Evolutionary conservation across 2,888 invertebrate genomes (phyloP).

Genomic region (Morpho achilles): DNA sequence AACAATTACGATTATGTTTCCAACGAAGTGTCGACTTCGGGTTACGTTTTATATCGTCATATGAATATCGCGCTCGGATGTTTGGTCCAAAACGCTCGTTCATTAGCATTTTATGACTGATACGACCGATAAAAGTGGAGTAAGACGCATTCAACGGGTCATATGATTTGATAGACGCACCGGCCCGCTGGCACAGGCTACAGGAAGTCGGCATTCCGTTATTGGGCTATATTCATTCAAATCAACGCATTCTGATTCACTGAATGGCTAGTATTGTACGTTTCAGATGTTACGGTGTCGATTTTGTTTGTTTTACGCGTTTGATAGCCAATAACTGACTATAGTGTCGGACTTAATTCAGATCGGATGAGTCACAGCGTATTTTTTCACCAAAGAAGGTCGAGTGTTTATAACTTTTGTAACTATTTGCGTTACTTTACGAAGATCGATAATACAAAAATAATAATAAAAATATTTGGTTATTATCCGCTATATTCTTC

Average conservation of each 20-base stretch:
- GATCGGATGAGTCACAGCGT: constrained; percentile 30
- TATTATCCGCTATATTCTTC: no score
- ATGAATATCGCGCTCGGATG: constrained; percentile 77
- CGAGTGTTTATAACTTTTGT: no score
- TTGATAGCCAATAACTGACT: constrained; percentile 37
- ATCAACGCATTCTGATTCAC: constrained; percentile 58
- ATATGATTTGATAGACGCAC: constrained; percentile 67
- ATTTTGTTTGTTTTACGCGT: constrained; percentile 52
- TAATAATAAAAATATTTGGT: no score
- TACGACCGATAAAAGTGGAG: constrained; percentile 78
- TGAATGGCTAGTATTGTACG: constrained; percentile 53
- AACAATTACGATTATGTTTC: constrained; percentile 71
- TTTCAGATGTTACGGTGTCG: constrained; percentile 47
- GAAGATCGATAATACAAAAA: no score
- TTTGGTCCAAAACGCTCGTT: constrained; percentile 74
- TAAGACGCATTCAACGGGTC: constrained; percentile 74
- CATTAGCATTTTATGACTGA: constrained; percentile 79
- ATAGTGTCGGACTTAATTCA: constrained; percentile 25
- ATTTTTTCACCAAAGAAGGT: neutral
- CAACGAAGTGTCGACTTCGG: constrained; percentile 74
- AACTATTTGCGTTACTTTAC: no score
- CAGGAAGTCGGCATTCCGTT: constrained; percentile 60
- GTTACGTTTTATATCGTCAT: constrained; percentile 77
- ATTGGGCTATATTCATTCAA: constrained; percentile 58
- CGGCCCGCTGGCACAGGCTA: constrained; percentile 52